Conservation (phyloP, 2,113 vertebrate genomes). For the Phyllostomus hastatus region DNA sequence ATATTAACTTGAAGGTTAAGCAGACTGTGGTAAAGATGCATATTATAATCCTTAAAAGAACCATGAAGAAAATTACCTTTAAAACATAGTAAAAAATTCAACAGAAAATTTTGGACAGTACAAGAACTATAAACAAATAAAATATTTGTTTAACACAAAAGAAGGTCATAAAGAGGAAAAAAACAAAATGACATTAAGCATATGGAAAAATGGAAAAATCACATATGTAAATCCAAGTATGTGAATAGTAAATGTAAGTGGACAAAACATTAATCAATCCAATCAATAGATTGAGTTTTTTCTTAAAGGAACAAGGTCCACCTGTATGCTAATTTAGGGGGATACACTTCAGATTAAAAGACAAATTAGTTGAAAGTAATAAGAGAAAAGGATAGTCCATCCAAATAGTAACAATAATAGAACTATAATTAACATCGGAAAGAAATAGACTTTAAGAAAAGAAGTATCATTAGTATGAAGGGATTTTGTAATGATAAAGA, state of each 20-base stretch:
- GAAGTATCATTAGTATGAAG: not conserved
- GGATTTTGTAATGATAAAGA: not conserved
- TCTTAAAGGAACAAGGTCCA: not conserved
- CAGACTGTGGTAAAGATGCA: not conserved
- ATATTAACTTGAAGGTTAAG: not conserved
- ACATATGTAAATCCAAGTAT: not conserved
- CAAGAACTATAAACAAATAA: not conserved
- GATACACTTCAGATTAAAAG: not conserved
- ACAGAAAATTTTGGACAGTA: not conserved
- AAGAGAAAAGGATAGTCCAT: not conserved
- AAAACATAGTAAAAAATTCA: not conserved
- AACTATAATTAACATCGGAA: not conserved
- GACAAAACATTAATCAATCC: not conserved
- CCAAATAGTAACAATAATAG: not conserved
- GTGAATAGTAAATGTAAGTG: not conserved
- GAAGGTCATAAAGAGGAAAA: not conserved
- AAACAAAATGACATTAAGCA: not conserved
- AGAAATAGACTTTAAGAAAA: not conserved
- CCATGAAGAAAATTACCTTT: not conserved
- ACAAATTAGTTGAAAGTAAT: not conserved
- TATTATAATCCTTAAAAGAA: not conserved
- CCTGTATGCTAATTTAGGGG: not conserved
- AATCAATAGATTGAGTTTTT: not conserved
- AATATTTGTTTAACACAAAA: not conserved
- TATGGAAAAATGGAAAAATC: not conserved